Evolutionary conservation across 2,888 invertebrate species (phyloP), one percentile per base, ranked within the genome.

Genomic region (Trichopria drosophilae): DNA sequence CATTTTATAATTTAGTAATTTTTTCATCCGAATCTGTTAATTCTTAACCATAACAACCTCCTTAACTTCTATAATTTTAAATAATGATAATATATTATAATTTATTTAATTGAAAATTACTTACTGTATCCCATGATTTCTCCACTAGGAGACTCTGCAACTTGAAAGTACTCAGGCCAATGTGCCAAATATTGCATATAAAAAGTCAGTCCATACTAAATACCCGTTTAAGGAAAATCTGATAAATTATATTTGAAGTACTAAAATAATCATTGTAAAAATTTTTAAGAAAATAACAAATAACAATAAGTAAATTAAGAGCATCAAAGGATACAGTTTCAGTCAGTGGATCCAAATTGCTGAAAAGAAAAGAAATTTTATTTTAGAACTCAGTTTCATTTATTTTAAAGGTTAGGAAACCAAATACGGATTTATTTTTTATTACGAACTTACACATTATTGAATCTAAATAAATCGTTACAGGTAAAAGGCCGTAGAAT

Each of bases 51-150:
- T 22, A 16, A 12, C 2, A 24, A 31, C 28, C 23, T 10, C 35
- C 23, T 26, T 19, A 3, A 23, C 23, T 29, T 22, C 7, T 7
- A 29, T 51, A 12, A 15, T 44, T 28, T 24, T 34, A 35, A 32
- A 41, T 28, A 24, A 43, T 20, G 23, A 32, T 7, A 7, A 36
- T 29, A 31, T 9, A 26, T 37, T 12, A 44, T 20, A 12, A 39
- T 10, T 6, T 15, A n/a, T 41, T 13, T 12, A 22, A 19, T 41
- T 4, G 32, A 31, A 35, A 31, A 35, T 4, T 47, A 82, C 87
- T 83, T 81, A 97, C 97, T 97, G 73, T 99, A 99, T 58, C 98
- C 99, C 94, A 99, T 97, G 53, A 98, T 93, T 79, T 93, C 90
- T 3, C 95, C 97, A 75, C 86, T 90, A 4, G 96, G 93, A 13